Conservation (phyloP, 2,797 vertebrate genomes). For the Hydrolagus colliei region DNA sequence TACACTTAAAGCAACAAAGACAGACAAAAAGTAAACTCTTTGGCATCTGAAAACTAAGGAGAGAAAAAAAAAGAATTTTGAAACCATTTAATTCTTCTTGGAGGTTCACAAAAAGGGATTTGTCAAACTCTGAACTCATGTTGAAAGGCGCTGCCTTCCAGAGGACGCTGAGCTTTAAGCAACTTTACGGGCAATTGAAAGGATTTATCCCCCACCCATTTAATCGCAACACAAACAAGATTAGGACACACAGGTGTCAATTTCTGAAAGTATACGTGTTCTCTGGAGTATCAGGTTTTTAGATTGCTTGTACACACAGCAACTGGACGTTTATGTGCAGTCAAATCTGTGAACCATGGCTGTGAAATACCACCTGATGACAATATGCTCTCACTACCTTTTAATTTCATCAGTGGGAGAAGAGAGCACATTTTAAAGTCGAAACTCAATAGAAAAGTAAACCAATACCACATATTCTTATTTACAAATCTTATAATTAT, state of each 20-base stretch:
- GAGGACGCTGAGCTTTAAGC: neutral
- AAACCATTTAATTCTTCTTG: neutral
- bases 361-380: slow-evolving; percentile 13
- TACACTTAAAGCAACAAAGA: neutral
- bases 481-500: slow-evolving; percentile 78
- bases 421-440: slow-evolving; percentile 39
- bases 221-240: neutral
- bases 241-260: neutral
- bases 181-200: neutral
- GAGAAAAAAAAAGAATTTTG: neutral
- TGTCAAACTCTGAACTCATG: neutral
- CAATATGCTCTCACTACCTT: slow-evolving; percentile 18
- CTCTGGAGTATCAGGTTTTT: too few relatives aligned
- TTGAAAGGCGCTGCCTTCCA: neutral
- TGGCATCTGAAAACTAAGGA: neutral
- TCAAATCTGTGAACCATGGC: neutral
- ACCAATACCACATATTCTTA: slow-evolving; percentile 50
- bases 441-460: slow-evolving; percentile 73
- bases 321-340: neutral
- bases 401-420: slow-evolving; percentile 29
- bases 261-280: neutral
- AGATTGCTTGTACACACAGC: neutral
- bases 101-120: neutral
- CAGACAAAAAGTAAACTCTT: neutral
- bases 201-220: too few relatives aligned